These are phyloP conservation scores for Casuarius casuarius DNA, from an alignment of 2,113 vertebrate genomes.

Conservation along the genomic window DNA sequence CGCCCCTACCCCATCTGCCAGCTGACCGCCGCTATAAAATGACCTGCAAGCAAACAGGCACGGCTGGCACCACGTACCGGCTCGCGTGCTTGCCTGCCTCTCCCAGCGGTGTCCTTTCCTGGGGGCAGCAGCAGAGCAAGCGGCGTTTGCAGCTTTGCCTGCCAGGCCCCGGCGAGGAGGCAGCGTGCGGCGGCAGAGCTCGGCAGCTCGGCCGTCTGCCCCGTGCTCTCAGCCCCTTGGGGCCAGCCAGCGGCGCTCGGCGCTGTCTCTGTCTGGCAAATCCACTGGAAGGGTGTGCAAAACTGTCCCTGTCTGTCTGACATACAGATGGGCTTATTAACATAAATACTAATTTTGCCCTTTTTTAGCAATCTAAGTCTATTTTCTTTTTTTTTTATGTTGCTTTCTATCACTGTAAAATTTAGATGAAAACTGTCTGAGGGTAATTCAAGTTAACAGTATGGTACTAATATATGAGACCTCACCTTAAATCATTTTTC, in stretches of 20 bases:
- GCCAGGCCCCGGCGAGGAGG: too few relatives aligned
- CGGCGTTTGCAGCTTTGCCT: neutral
- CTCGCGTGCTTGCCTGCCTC: neutral
- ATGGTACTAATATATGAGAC: neutral
- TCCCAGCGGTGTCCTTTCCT: neutral
- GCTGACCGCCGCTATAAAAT: fast-evolving
- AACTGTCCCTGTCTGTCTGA: neutral
- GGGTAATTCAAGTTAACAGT: neutral
- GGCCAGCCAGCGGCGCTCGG: neutral
- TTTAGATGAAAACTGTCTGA: neutral
- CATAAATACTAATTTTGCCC: neutral
- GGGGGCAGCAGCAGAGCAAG: too few relatives aligned
- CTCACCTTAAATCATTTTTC: neutral
- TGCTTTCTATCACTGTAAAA: neutral
- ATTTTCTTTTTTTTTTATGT: neutral
- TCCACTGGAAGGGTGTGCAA: fast-evolving
- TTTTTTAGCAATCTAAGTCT: neutral
- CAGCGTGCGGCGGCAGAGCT: neutral
- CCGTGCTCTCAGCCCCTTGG: neutral
- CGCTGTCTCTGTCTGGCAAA: neutral
- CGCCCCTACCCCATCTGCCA: neutral
- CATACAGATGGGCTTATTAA: neutral
- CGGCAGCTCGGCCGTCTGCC: neutral
- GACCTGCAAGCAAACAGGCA: fast-evolving
- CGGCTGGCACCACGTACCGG: neutral